phyloP scores from a whole-genome alignment of 2,797 vertebrate species.

The Salarias fasciatus region DNA sequence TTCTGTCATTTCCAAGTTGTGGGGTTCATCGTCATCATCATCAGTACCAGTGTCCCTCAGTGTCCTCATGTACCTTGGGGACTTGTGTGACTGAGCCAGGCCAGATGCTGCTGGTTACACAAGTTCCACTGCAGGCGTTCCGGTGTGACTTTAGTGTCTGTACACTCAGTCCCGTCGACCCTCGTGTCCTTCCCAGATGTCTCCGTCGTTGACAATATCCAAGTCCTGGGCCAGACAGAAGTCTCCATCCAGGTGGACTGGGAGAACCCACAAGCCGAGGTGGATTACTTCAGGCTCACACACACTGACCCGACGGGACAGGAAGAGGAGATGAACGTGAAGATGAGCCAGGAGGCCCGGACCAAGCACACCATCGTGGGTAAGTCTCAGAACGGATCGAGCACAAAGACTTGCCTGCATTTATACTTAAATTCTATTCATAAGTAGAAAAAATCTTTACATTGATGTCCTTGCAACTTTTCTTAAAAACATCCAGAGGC shows the following conservation, averaged over 20 bases:
- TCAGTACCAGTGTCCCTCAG: constrained; percentile 3
- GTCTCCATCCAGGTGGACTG: constrained; percentile 90
- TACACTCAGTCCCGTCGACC: constrained; percentile 18
- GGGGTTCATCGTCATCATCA: constrained; percentile 17
- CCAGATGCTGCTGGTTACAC: constrained; percentile 38
- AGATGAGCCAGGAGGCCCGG: constrained; percentile 85
- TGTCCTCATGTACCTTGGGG: constrained; percentile 17
- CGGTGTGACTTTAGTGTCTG: constrained; percentile 31
- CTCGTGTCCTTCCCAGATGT: constrained; percentile 71
- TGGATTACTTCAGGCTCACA: constrained; percentile 88
- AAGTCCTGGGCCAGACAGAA: constrained; percentile 87
- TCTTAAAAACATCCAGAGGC: too few species aligned
- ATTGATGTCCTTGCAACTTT: too few species aligned
- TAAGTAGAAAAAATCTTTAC: too few species aligned
- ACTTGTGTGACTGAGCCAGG: constrained; percentile 2
- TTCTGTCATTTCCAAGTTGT: too few species aligned
- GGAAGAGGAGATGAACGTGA: constrained; percentile 78
- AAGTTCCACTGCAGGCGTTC: constrained; percentile 22
- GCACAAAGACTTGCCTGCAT: background rate
- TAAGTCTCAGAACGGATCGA: constrained; percentile 55
- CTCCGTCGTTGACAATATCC: constrained; percentile 77
- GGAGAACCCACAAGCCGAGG: constrained; percentile 84
- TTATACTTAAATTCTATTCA: too few species aligned
- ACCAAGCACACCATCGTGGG: constrained; percentile 87
- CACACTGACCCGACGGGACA: constrained; percentile 79